Base-by-base conservation (phyloP, 2,888 invertebrate species). In the Zaprionus obscuricornis region DNA sequence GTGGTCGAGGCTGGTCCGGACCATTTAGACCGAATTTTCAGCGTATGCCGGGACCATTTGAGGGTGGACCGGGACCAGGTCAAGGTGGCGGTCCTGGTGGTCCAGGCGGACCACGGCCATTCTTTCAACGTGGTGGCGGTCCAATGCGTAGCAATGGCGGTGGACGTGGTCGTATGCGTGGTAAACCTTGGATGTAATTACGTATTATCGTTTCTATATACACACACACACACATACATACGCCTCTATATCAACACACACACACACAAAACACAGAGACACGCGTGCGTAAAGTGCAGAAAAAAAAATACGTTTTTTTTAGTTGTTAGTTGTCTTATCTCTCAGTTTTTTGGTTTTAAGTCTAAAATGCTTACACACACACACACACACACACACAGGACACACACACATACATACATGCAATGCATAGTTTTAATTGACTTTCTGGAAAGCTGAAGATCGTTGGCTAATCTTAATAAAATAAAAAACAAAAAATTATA, bases 151-250 rank as follows among this genome's bases (percentile, higher is more conserved):
- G n/a, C 29, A 39, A 51, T 18, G 47, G 45, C 2, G 88, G 87
- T 45, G 88, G 86, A 63, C 90, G 78, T 16, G 68, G 83, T 6
- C 85, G 85, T 45, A 85, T 89, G 84, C 88, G 90, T 68, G 90
- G 89, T 74, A 87, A 86, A 75, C 72, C 87, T 62, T 88, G 88
- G 88, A 86, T 87, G 67, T 88, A 87, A 88, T 71, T 71, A 50
- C 66, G 63, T 79, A 84, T 76, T 72, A 58, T 66, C 60, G 54
- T 29, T 66, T 39, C 20, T 56, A 66, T 51, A 46, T 13, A 54
- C 29, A 58, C 4, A 46, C 18, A 34, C 22, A 43, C 3, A 51
- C 6, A 39, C 7, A 47, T 1, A 42, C 2, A 36, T 10, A 46
- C 14, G n/a, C n/a, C n/a, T n/a, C n/a, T 43, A 54, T 17, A 40